phyloP scores from a whole-genome alignment of 2,113 vertebrate species.

The Hucho hucho region DNA sequence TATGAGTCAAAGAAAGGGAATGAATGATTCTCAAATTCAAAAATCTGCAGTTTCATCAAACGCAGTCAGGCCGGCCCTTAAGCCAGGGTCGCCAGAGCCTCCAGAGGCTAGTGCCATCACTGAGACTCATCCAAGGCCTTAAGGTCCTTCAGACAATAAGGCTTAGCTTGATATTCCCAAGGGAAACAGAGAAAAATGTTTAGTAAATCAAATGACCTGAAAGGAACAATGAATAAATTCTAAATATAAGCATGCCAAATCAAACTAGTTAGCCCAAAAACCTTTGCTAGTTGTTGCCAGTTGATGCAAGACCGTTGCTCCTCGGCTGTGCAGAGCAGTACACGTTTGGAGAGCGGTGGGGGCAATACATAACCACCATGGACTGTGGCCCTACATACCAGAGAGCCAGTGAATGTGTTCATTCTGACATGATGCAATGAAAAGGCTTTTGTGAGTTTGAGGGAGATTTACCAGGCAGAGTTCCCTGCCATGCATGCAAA shows the following conservation, averaged over 20 bases:
- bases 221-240: no score
- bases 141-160: slow-evolving; percentile 39
- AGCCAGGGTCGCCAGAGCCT: background rate
- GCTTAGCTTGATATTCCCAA: background rate
- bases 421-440: slow-evolving; percentile 7
- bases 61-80: slow-evolving; percentile 57
- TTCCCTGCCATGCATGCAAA: slow-evolving; percentile 63
- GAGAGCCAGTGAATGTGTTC: slow-evolving; percentile 7
- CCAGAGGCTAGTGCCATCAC: slow-evolving; percentile 14
- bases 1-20: slow-evolving; percentile 41
- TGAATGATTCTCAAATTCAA: slow-evolving; percentile 57
- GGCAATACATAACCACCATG: no score
- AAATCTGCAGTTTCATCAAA: slow-evolving; percentile 78
- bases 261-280: no score
- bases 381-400: background rate
- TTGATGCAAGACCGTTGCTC: no score
- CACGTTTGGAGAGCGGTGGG: no score
- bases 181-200: background rate
- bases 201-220: no score
- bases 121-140: slow-evolving; percentile 57
- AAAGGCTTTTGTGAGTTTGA: slow-evolving; percentile 31
- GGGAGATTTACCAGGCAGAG: slow-evolving; percentile 70
- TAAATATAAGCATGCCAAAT: no score
- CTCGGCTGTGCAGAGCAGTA: no score
- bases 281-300: no score